Conservation (phyloP, 2,888 invertebrate genomes). For the Protonemura montana region DNA sequence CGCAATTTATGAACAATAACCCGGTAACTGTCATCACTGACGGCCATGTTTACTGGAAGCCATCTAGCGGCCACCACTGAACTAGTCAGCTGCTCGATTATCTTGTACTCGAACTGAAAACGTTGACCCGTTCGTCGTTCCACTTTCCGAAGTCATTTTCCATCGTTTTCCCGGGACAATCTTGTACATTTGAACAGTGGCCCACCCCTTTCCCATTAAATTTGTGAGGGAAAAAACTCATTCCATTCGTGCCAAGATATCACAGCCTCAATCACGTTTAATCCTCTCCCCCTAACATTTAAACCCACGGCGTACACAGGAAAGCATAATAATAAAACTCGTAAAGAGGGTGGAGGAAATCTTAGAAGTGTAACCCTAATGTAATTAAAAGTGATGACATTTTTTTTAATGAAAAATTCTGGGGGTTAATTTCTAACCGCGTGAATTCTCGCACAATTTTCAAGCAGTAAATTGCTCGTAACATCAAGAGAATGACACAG, state of each 20-base stretch:
- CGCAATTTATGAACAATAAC: background rate
- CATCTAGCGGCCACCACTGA: background rate
- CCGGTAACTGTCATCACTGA: background rate
- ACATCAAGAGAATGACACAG: background rate
- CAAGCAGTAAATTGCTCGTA: slow-evolving; percentile 5
- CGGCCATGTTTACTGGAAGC: background rate
- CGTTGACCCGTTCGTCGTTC: background rate
- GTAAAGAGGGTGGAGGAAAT: slow-evolving; percentile 40
- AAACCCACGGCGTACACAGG: slow-evolving; percentile 7
- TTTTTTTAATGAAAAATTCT: slow-evolving; percentile 37
- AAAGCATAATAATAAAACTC: slow-evolving; percentile 37
- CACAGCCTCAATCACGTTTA: slow-evolving; percentile 45
- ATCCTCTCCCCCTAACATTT: slow-evolving; percentile 42
- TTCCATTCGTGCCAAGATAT: slow-evolving; percentile 44
- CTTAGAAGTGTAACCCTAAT: slow-evolving; percentile 39
- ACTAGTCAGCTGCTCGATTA: background rate
- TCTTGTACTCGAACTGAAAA: background rate
- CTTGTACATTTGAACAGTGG: no score
- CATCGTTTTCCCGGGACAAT: background rate
- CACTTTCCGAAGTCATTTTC: background rate
- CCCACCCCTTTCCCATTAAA: slow-evolving; percentile 40
- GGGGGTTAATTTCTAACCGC: slow-evolving; percentile 36
- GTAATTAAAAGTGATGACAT: slow-evolving; percentile 45
- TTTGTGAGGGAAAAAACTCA: slow-evolving; percentile 45
- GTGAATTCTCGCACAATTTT: slow-evolving; percentile 26